Evolutionary conservation across 92 coral and sea anemone species (phyloP).

Genomic region (Desmophyllum pertusum): DNA sequence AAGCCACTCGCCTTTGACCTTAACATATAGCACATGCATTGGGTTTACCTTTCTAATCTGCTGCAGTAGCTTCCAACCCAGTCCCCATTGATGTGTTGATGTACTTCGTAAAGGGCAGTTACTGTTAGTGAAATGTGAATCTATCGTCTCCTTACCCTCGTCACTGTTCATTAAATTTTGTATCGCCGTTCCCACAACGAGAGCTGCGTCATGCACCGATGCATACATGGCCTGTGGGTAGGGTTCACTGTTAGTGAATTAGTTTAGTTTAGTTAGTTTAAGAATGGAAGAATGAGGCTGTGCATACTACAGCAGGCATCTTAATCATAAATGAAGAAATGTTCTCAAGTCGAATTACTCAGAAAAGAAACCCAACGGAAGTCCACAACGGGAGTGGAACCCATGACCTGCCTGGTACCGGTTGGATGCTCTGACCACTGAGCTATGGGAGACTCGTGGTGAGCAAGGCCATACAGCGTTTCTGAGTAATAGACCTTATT

Average conservation of each 20-base stretch:
- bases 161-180: not conserved
- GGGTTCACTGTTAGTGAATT: not conserved
- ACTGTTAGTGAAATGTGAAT: not conserved
- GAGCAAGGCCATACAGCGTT: too few relatives aligned
- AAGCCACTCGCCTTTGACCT: too few relatives aligned
- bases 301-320: not conserved
- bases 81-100: not conserved
- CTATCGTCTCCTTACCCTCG: not conserved
- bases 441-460: too few relatives aligned
- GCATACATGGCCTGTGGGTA: slow-evolving; percentile 45
- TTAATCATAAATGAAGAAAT: too few relatives aligned
- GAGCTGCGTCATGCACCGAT: slow-evolving; percentile 42
- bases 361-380: too few relatives aligned
- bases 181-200: slow-evolving; percentile 26
- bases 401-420: too few relatives aligned
- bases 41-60: slow-evolving; percentile 27
- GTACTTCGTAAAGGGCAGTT: slow-evolving; percentile 28
- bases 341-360: too few relatives aligned
- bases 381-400: too few relatives aligned
- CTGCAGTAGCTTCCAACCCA: slow-evolving; percentile 21
- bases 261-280: not conserved
- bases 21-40: too few relatives aligned
- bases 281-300: not conserved
- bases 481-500: too few relatives aligned
- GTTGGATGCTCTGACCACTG: too few relatives aligned